phyloP scores from a whole-genome alignment of 1,140 invertebrate species.

The Watersipora subatra region DNA sequence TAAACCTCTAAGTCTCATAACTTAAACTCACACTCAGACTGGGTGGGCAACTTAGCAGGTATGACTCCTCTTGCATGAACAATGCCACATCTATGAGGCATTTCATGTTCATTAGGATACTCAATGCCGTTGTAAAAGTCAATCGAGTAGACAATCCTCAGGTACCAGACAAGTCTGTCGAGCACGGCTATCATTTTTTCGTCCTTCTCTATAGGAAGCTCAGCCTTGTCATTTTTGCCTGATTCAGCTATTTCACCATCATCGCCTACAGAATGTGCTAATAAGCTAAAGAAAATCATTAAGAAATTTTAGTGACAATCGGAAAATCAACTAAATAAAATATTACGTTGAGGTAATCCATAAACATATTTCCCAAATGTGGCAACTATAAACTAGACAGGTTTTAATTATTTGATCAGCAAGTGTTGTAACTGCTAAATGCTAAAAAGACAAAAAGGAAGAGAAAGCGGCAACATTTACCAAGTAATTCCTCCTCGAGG shows the following conservation, averaged over 20 bases:
- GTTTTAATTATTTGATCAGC: neutral
- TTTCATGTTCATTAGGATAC: constrained; percentile 98
- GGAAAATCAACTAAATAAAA: no score
- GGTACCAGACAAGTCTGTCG: constrained; percentile 74
- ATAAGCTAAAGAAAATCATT: neutral
- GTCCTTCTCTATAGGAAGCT: constrained; percentile 59
- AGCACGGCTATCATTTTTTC: constrained; percentile 58
- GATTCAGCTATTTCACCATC: constrained; percentile 20
- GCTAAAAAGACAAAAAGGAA: no score
- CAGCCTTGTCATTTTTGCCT: constrained; percentile 43
- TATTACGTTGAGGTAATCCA: no score
- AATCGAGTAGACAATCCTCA: constrained; percentile 92
- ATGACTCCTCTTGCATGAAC: constrained; percentile 83
- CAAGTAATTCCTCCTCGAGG: constrained; percentile 88
- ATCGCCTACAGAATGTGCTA: constrained; percentile 18
- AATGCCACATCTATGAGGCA: constrained; percentile 97
- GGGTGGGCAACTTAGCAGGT: constrained; percentile 59
- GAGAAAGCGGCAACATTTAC: no score
- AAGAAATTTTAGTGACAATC: no score
- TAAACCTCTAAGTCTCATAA: no score
- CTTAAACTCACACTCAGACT: constrained; percentile 29
- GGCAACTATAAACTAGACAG: neutral
- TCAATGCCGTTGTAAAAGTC: constrained; percentile 98
- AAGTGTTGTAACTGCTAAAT: no score
- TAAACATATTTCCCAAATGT: constrained; percentile 30